Evolutionary conservation across 2,113 vertebrate species (phyloP).

Genomic region (human (Homo sapiens)): DNA sequence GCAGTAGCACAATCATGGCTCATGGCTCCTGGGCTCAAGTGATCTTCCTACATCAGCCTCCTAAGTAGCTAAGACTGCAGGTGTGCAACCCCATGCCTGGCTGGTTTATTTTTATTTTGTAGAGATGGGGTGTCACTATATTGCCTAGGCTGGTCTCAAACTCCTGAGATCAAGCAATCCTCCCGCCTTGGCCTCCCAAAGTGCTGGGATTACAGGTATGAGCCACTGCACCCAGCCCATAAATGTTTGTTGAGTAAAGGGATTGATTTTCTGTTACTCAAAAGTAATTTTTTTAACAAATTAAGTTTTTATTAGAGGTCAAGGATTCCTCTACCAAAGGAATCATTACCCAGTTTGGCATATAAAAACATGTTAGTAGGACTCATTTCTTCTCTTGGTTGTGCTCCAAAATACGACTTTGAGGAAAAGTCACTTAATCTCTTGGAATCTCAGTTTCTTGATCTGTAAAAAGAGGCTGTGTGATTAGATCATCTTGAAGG

Average conservation of each 20-base stretch:
- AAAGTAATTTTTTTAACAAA: constrained; percentile 49
- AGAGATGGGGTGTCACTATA: too few species aligned
- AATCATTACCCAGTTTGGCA: not conserved
- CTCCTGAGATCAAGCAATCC: too few species aligned
- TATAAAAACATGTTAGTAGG: not conserved
- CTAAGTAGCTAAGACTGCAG: too few species aligned
- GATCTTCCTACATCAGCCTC: too few species aligned
- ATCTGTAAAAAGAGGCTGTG: constrained; percentile 2
- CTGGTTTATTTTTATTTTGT: too few species aligned
- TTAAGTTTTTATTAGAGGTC: constrained; percentile 20
- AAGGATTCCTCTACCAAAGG: not conserved
- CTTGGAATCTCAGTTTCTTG: not conserved
- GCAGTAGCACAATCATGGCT: too few species aligned
- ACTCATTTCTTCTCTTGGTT: constrained; percentile 14
- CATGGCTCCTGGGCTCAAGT: too few species aligned
- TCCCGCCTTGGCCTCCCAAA: too few species aligned
- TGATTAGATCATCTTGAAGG: constrained; percentile 41
- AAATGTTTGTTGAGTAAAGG: constrained; percentile 44
- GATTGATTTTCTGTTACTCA: constrained; percentile 25
- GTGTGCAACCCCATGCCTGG: too few species aligned
- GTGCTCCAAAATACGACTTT: constrained; percentile 7
- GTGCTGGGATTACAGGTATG: too few species aligned
- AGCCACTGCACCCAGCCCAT: not conserved
- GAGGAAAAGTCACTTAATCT: constrained; percentile 12
- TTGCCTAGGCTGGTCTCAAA: too few species aligned